phyloP scores from a whole-genome alignment of 2,888 invertebrate genomes.

The Lysandra coridon region DNA sequence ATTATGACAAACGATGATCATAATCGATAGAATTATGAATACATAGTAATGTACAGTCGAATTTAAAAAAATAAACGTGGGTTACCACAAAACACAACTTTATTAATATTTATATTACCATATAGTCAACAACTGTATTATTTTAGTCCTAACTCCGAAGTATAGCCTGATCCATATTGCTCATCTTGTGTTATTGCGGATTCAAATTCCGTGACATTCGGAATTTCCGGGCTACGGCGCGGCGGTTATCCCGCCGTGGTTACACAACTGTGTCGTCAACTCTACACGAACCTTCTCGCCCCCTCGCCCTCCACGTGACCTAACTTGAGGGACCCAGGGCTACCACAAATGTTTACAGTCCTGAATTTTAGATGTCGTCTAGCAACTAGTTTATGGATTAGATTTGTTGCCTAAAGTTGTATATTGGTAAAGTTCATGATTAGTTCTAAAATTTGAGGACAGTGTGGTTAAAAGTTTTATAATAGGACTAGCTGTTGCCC shows the following conservation, averaged over 20 bases:
- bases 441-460: constrained; percentile 8
- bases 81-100: too few species aligned
- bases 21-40: too few species aligned
- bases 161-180: too few species aligned
- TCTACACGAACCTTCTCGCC: not conserved
- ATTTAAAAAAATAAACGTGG: too few species aligned
- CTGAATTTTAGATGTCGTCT: constrained; percentile 2
- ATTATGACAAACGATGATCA: too few species aligned
- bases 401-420: not conserved
- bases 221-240: not conserved
- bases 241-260: not conserved
- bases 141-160: too few species aligned
- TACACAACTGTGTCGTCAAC: constrained; percentile 6
- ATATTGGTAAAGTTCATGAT: constrained; percentile 7
- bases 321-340: not conserved
- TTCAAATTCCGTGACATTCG: not conserved
- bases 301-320: not conserved
- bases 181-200: not conserved
- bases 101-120: too few species aligned
- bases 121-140: too few species aligned
- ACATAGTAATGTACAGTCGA: too few species aligned
- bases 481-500: not conserved
- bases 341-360: not conserved
- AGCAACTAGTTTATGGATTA: not conserved
- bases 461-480: not conserved